Percentiles rank a stretch among this genome's conserved stretches.
These are phyloP conservation scores for Myotis vivesi DNA, from an alignment of 2,797 vertebrate species.

Conservation along the genomic window DNA sequence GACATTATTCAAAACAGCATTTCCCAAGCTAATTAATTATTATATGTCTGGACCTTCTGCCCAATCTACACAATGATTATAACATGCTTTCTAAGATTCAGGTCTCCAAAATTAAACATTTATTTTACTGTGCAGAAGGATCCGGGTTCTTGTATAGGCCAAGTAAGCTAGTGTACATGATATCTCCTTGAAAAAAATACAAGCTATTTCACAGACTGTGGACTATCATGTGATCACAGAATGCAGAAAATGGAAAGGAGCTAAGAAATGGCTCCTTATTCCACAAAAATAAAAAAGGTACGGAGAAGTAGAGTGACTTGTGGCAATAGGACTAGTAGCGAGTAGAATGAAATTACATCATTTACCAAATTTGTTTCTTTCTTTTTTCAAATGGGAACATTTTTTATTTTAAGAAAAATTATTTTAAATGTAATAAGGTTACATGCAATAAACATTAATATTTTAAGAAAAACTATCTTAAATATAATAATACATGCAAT, in stretches of 20 bases:
- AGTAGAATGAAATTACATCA: background rate
- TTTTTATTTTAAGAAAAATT: too few relatives aligned
- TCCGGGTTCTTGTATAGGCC: background rate
- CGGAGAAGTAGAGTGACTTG: background rate
- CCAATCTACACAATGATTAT: background rate
- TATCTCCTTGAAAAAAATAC: background rate
- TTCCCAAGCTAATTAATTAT: background rate
- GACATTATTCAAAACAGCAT: background rate
- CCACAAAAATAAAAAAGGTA: background rate
- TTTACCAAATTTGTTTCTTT: background rate
- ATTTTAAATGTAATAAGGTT: too few relatives aligned
- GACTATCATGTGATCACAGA: background rate
- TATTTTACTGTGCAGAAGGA: background rate
- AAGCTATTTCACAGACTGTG: background rate
- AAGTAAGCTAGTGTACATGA: background rate
- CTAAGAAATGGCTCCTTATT: background rate
- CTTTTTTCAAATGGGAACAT: too few relatives aligned
- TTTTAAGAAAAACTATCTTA: too few relatives aligned
- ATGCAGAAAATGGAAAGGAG: background rate
- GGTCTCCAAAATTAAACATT: background rate
- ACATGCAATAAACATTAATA: too few relatives aligned
- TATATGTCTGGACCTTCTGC: background rate
- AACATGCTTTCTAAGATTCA: background rate
- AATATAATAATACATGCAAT: too few relatives aligned
- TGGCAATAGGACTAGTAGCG: background rate